Base-by-base conservation (phyloP, 2,113 vertebrate genomes). In the Cisticola juncidis region DNA sequence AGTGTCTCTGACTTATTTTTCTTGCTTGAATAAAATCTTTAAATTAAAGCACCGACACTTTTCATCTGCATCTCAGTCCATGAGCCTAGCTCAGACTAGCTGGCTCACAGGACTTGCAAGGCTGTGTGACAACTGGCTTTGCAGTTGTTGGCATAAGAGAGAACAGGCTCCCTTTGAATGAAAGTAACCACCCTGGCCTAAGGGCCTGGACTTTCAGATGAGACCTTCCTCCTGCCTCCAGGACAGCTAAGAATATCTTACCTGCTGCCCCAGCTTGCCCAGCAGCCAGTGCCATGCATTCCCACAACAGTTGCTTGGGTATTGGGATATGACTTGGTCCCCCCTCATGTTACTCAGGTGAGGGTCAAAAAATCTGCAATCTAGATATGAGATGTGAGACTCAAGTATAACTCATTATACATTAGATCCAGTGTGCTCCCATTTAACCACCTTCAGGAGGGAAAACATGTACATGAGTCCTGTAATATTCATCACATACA, bases 401-500 rank as follows among this genome's bases (percentile, higher is more conserved):
- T 23, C 22, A 40, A 50, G 11, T 45, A 29, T 28, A 48, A 57
- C 33, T 35, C 24, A 36, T 35, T n/a, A 48, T 17, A 58, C 6
- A 8, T 14, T 42, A 60, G 40, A 77, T 24, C 5, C 17, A 14
- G 9, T 1, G 2, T 40, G 10, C 12, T 82, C 18, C 33, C 11
- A 47, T 40, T 40, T 62, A 44, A 45, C 12, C 13, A 69, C 7
- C 24, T 50, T 35, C 17, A 31, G 21, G 38, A 71, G 19, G 7
- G 14, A 72, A 72, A 85, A 48, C 12, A 5, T 8, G 2, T 17
- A 31, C 35, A 15, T 65, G 26, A 40, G 53, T 56, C 44, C 14
- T 60, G 24, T 69, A 66, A 47, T 4, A 6, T 53, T 69, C 3
- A 2, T 9, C 0, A 1, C 20, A 14, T 3, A 3, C 6, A 45